phyloP scores from a whole-genome alignment of 2,113 vertebrate species.

The Cariama cristata region DNA sequence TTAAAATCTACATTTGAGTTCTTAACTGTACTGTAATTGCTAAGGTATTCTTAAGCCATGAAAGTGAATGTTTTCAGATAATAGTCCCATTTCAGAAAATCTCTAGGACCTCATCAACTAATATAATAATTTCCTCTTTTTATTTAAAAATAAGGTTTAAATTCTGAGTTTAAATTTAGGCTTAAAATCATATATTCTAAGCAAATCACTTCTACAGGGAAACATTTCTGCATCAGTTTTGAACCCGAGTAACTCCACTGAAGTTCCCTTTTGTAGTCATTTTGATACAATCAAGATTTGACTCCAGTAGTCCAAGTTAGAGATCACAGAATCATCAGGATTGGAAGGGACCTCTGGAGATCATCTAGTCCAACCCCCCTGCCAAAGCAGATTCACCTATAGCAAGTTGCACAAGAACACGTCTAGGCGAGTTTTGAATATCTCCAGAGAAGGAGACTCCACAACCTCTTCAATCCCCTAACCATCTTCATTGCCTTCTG shows the following conservation, averaged over 20 bases:
- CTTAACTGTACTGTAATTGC: neutral
- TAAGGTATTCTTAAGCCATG: neutral
- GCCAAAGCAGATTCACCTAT: too few relatives aligned
- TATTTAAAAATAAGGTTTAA: neutral
- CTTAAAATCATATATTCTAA: neutral
- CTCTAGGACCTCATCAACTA: neutral
- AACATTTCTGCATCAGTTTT: neutral
- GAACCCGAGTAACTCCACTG: neutral
- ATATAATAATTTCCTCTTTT: neutral
- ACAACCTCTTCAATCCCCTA: too few relatives aligned
- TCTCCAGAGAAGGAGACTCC: too few relatives aligned
- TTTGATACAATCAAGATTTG: neutral
- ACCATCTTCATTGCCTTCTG: too few relatives aligned
- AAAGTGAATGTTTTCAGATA: neutral
- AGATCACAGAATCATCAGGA: neutral
- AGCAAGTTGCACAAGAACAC: too few relatives aligned
- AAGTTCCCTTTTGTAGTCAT: neutral
- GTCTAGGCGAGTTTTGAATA: too few relatives aligned
- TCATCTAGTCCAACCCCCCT: too few relatives aligned
- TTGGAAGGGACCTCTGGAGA: too few relatives aligned
- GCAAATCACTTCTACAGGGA: neutral
- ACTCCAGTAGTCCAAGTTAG: neutral
- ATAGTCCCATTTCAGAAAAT: neutral
- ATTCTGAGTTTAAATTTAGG: neutral
- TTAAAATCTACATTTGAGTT: neutral